phyloP scores from a whole-genome alignment of 2,797 vertebrate species.

The Sebastes matsubarae region DNA sequence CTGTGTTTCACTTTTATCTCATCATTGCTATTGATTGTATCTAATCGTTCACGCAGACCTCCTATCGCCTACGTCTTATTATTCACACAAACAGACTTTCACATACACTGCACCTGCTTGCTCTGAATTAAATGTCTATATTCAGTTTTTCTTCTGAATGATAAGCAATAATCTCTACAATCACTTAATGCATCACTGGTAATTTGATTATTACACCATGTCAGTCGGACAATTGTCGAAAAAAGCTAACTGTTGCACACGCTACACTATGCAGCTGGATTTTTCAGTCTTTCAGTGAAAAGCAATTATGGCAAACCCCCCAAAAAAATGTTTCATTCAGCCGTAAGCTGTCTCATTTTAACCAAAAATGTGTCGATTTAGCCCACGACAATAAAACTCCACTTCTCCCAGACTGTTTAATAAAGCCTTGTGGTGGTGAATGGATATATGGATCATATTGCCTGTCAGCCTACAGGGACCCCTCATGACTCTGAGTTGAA shows the following conservation, averaged over 20 bases:
- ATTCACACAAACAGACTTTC: background rate
- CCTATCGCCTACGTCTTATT: background rate
- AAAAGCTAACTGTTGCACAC: background rate
- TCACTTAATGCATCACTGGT: background rate
- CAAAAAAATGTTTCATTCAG: background rate
- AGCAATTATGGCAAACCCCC: background rate
- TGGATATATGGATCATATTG: conserved; percentile 1
- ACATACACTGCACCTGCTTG: background rate
- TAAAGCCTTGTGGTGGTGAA: conserved; percentile 19
- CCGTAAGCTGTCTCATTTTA: background rate
- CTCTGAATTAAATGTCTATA: background rate
- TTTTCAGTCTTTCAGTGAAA: background rate
- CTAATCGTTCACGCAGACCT: background rate
- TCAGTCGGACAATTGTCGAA: background rate
- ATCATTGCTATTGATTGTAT: background rate
- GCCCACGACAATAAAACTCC: conserved; percentile 17
- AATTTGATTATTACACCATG: background rate
- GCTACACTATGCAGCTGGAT: background rate
- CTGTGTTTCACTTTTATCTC: conserved; percentile 11
- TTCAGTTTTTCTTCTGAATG: background rate
- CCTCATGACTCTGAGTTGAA: conserved; percentile 32
- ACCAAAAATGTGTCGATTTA: background rate
- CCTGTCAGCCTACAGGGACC: conserved; percentile 6
- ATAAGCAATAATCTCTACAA: background rate
- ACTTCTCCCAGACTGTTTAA: conserved; percentile 28